A percentile compares a stretch with the other conserved stretches of the same genome.
Conservation (phyloP, 1,140 invertebrate species). For the Bombus ignitus region DNA sequence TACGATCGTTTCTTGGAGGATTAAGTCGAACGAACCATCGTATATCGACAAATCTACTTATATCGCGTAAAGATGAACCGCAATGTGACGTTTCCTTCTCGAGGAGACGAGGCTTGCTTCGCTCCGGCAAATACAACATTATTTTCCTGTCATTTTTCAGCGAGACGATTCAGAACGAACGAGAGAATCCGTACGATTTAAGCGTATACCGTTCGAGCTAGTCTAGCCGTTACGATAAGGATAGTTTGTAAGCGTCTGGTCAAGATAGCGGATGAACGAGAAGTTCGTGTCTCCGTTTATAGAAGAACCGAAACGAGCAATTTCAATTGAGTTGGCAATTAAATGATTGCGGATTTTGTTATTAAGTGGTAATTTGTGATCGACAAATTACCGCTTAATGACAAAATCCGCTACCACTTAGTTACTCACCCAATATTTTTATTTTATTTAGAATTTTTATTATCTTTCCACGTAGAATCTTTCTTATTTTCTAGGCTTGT, state of each 20-base stretch:
- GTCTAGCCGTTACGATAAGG: conserved; percentile 38
- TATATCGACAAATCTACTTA: background rate
- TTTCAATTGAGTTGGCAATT: background rate
- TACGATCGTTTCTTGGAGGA: background rate
- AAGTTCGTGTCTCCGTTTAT: background rate
- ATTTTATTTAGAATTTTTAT: background rate
- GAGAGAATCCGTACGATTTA: background rate
- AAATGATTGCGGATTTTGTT: too few relatives aligned
- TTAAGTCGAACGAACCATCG: background rate
- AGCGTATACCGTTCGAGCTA: conserved; percentile 42
- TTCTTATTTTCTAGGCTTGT: background rate
- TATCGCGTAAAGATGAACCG: too few relatives aligned
- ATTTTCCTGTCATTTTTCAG: background rate
- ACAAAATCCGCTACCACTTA: too few relatives aligned
- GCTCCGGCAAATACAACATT: background rate
- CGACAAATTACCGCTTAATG: too few relatives aligned
- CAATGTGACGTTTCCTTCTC: background rate
- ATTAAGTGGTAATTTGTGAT: too few relatives aligned
- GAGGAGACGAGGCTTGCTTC: background rate
- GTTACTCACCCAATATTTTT: background rate
- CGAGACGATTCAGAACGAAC: background rate
- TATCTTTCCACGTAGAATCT: background rate
- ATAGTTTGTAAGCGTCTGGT: conserved; percentile 24
- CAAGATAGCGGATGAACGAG: conserved; percentile 2
- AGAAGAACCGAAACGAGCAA: too few relatives aligned